These are phyloP conservation scores for Rhagologus leucostigma DNA, from an alignment of 2,113 vertebrate genomes.

Conservation along the genomic window DNA sequence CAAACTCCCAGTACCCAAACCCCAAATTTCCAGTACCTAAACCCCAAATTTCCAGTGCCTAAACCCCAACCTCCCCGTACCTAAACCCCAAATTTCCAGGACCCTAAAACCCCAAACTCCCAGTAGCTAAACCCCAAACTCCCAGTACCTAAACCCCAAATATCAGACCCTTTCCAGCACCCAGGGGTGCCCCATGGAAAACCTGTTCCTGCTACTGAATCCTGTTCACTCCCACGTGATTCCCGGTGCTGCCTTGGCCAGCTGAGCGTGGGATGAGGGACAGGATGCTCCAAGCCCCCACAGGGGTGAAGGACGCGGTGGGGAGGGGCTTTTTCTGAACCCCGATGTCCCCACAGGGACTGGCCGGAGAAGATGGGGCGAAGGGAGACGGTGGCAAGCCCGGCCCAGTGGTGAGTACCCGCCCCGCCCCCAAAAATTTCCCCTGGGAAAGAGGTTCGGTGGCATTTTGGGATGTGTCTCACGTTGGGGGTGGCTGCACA, in stretches of 20 bases:
- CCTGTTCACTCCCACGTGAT: fast-evolving
- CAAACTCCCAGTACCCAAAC: neutral
- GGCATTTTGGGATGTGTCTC: neutral
- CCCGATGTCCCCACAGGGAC: conserved; percentile 63
- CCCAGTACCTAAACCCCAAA: neutral
- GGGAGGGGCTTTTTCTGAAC: neutral
- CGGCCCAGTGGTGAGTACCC: conserved; percentile 69
- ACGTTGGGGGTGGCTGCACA: neutral
- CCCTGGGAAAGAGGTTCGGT: neutral
- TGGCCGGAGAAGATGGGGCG: conserved; percentile 66
- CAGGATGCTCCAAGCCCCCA: neutral
- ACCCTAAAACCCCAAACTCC: too few relatives aligned
- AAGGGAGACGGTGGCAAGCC: conserved; percentile 77
- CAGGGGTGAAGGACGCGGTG: fast-evolving
- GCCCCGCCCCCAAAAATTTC: neutral
- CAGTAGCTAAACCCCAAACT: too few relatives aligned
- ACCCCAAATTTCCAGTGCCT: too few relatives aligned
- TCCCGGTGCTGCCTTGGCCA: neutral
- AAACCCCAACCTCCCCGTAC: neutral
- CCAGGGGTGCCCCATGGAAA: neutral
- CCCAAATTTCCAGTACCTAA: neutral
- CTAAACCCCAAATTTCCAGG: too few relatives aligned
- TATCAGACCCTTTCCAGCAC: neutral
- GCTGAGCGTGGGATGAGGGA: fast-evolving
- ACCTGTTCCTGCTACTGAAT: fast-evolving